phyloP scores from a whole-genome alignment of 2,113 vertebrate species.

The Mobula birostris region DNA sequence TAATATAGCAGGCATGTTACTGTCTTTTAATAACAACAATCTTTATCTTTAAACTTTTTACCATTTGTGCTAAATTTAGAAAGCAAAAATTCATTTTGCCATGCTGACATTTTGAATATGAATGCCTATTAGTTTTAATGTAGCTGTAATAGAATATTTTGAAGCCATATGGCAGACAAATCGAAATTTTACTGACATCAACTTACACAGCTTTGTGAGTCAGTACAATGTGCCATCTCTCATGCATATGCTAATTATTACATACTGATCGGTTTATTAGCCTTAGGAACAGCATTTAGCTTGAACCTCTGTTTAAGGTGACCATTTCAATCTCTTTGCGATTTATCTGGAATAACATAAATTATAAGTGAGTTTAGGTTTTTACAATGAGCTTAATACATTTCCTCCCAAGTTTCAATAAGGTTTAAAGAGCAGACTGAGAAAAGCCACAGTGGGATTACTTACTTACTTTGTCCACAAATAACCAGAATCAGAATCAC shows the following conservation, averaged over 20 bases:
- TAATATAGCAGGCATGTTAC: not conserved
- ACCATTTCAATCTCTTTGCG: not conserved
- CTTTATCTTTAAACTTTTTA: not conserved
- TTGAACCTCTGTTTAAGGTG: conserved; percentile 21
- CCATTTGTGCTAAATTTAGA: not conserved
- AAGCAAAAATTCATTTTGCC: not conserved
- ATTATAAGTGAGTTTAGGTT: conserved; percentile 9
- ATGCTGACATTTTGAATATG: not conserved
- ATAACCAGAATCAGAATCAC: not conserved
- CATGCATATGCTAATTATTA: conserved; percentile 12
- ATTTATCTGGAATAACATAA: not conserved
- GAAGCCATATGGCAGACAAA: not conserved
- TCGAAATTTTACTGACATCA: not conserved
- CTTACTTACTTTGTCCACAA: not conserved
- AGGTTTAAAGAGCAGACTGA: conserved; percentile 24
- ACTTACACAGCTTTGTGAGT: not conserved
- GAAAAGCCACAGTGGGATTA: not conserved
- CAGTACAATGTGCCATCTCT: not conserved
- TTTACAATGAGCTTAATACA: not conserved
- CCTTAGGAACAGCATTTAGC: not conserved
- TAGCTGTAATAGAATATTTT: not conserved
- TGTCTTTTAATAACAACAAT: not conserved
- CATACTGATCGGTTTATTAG: conserved; percentile 21
- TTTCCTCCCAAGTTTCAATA: not conserved
- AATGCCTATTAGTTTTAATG: not conserved